phyloP scores from a whole-genome alignment of 2,888 invertebrate species.

The Machimus atricapillus region DNA sequence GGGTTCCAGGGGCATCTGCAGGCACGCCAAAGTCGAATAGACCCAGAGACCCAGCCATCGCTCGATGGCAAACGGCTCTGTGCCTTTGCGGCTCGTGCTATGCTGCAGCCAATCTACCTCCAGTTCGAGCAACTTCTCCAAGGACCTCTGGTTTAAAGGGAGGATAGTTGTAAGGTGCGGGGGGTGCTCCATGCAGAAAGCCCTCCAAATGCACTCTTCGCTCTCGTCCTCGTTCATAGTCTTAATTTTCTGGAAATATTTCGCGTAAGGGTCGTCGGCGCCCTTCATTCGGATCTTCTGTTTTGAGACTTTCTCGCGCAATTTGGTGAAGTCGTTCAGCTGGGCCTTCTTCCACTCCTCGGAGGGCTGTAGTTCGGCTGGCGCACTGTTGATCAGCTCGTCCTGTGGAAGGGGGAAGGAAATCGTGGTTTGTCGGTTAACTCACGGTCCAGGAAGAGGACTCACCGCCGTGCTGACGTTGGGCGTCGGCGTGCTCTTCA shows the following conservation, averaged over 20 bases:
- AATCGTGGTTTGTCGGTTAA: not conserved
- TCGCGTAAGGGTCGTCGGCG: slow-evolving; percentile 20
- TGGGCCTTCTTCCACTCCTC: slow-evolving; percentile 58
- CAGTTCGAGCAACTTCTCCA: slow-evolving; percentile 57
- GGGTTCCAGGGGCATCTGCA: slow-evolving; percentile 59
- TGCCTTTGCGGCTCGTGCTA: slow-evolving; percentile 11
- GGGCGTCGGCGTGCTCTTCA: not conserved
- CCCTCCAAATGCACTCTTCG: slow-evolving; percentile 53
- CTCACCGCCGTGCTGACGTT: not conserved
- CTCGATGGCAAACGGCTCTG: slow-evolving; percentile 52
- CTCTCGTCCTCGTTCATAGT: not conserved
- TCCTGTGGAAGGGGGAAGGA: slow-evolving; percentile 37
- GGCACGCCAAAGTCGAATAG: slow-evolving; percentile 57
- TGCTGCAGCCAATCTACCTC: slow-evolving; percentile 55
- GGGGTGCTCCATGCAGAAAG: slow-evolving; percentile 54
- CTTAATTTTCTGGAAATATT: not conserved
- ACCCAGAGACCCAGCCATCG: slow-evolving; percentile 60
- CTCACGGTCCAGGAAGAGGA: not conserved
- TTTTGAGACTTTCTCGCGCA: slow-evolving; percentile 50
- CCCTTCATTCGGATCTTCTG: slow-evolving; percentile 50
- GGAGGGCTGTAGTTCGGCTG: slow-evolving; percentile 55
- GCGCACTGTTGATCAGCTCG: slow-evolving; percentile 49
- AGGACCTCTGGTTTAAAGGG: slow-evolving; percentile 55
- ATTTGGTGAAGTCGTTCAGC: slow-evolving; percentile 52
- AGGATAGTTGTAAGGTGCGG: slow-evolving; percentile 57